Evolutionary conservation across 1,140 invertebrate genomes (phyloP), one percentile per base, ranked within the genome.

Genomic region (Solenopsis invicta): DNA sequence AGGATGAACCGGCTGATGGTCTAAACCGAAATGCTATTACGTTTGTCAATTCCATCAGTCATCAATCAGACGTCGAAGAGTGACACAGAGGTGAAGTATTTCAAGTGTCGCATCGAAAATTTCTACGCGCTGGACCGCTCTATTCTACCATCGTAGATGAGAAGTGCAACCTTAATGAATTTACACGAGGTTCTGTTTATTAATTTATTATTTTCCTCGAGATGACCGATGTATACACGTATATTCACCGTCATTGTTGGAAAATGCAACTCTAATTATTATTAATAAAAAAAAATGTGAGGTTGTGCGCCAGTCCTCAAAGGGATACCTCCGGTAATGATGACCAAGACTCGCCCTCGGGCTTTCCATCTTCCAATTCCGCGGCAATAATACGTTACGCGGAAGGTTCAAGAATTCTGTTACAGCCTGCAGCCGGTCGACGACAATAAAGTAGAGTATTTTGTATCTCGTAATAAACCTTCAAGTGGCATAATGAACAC

Each of bases 391-490:
- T 91, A 90, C 92, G 91, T 91, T 87, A 88, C 86, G 89, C 88
- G 89, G 90, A 92, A 94, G 91, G 90, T 92, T 92, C 86, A 84
- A 77, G 84, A 90, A 93, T 94, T 94, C 91, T 89, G 71, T 85
- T 85, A 81, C 92, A 92, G 92, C 90, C 41, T 41, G 8, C 41
- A 41, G 41, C 41, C 91, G 91, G 90, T 90, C 91, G 88, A 87
- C 91, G 93, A 93, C 92, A 93, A 94, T 94, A 94, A 95, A 95
- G 94, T 94, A 93, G 94, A 93, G 90, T 93, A 93, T 94, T 69
- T 94, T 93, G 92, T 93, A 94, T 94, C 92, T 94, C 89, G 92
- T 93, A 93, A 94, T 93, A 93, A 94, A 91, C 91, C 91, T 88
- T 85, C 16, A 52, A 76, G 88, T 81, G 81, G 64, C 80, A 69